Base-by-base conservation (phyloP, 2,113 vertebrate genomes). In the Cavia porcellus region DNA sequence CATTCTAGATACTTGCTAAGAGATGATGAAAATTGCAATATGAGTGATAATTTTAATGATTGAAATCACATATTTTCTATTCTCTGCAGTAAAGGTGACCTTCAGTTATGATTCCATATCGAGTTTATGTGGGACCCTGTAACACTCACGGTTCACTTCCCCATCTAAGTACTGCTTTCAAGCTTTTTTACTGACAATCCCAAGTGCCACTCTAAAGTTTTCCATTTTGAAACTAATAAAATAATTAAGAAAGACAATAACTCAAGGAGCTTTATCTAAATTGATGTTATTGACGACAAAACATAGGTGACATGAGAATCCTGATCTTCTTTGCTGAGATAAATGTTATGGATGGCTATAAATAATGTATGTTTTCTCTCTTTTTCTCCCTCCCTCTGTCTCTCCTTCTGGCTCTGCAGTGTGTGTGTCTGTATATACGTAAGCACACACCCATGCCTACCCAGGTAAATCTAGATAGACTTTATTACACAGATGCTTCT, bases 191-290 rank as follows among this genome's bases (percentile, higher is more conserved):
- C 7, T 19, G 42, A 87, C 4, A 75, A 52, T 84, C 85, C 59
- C 11, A 57, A 4, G 90, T 24, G 22, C 80, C 64, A 47, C 15
- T 64, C 17, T 3, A n/a, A 72, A 84, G 28, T 30, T 92, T 88
- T 93, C 42, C 81, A 94, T 62, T 35, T 17, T 80, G 13, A 95
- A 90, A 82, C 92, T 11, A 42, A 85, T 1, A 3, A 87, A 96
- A 85, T 77, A 64, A 74, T 90, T 80, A 55, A 92, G n/a, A 88
- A 79, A 68, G 7, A 50, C 28, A 35, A 6, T 90, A 15, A 32
- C 50, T 87, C 13, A 42, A 74, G 38, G n/a, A 42, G 38, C 9
- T 10, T 45, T 45, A 74, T 74, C n/a, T 42, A 74, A 45, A 45
- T 74, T 45, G 9, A 20, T 25, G 24, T 74, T 42, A 12, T 2